These are phyloP conservation scores for Cephalopachus bancanus DNA, from an alignment of 2,797 vertebrate species.

Conservation along the genomic window DNA sequence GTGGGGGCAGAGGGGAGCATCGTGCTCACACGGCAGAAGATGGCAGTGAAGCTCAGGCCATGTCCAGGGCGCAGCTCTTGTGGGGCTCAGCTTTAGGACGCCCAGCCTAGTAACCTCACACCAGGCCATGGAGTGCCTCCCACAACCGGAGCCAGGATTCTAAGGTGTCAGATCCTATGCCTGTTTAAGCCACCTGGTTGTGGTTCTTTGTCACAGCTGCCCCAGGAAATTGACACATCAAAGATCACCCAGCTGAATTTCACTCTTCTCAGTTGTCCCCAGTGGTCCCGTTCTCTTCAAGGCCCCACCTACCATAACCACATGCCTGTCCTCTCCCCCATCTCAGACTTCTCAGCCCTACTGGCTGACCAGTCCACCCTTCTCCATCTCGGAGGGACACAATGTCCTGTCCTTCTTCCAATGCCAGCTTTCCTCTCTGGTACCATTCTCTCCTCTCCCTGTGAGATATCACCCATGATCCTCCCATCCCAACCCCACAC, in stretches of 20 bases:
- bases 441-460: not conserved
- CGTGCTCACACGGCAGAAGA: too few relatives aligned
- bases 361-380: too few relatives aligned
- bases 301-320: not conserved
- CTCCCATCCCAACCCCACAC: fast-evolving
- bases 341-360: not conserved
- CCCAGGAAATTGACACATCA: not conserved
- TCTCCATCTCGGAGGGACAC: not conserved
- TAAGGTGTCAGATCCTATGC: not conserved
- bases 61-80: too few relatives aligned
- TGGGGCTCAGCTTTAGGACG: too few relatives aligned
- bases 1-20: too few relatives aligned
- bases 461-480: not conserved
- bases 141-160: too few relatives aligned
- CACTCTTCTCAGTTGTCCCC: not conserved
- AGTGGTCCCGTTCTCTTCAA: not conserved
- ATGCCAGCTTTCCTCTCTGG: not conserved
- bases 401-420: not conserved
- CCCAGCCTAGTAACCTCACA: too few relatives aligned
- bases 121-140: too few relatives aligned
- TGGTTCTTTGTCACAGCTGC: not conserved
- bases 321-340: fast-evolving
- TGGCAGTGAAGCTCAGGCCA: too few relatives aligned
- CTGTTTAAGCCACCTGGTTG: not conserved
- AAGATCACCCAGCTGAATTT: not conserved